Conservation (phyloP, 2,888 invertebrate species). For the Tetheella fluctuosa region DNA sequence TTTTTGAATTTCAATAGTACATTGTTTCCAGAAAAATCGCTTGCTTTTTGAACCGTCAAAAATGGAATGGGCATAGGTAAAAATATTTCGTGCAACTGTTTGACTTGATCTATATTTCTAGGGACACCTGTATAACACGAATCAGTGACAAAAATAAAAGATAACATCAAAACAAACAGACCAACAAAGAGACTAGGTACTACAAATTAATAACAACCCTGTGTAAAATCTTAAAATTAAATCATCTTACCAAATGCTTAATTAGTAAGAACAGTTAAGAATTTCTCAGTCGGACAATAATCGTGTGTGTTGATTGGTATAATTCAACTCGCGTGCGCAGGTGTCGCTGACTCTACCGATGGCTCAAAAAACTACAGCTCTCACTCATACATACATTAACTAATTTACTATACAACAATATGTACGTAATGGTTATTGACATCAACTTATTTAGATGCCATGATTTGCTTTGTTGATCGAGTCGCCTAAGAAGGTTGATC, state of each 20-base stretch:
- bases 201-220: too few species aligned
- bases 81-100: too few species aligned
- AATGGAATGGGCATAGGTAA: too few species aligned
- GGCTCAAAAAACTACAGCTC: slow-evolving; percentile 42
- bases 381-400: slow-evolving; percentile 46
- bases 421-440: not conserved
- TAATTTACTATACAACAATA: slow-evolving; percentile 36
- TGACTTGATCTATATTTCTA: too few species aligned
- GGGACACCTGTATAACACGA: too few species aligned
- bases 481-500: not conserved
- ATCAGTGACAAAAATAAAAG: too few species aligned
- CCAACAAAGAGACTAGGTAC: too few species aligned
- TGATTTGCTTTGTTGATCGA: not conserved
- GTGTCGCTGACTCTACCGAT: slow-evolving; percentile 51
- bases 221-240: too few species aligned
- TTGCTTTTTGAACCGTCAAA: too few species aligned
- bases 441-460: not conserved
- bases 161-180: too few species aligned
- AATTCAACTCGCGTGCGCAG: slow-evolving; percentile 49
- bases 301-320: not conserved
- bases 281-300: not conserved
- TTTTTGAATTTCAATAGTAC: too few species aligned
- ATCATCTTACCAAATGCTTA: not conserved
- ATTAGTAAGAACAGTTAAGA: not conserved
- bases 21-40: too few species aligned